Conservation (phyloP, 2,113 vertebrate species). For the Laticauda colubrina region DNA sequence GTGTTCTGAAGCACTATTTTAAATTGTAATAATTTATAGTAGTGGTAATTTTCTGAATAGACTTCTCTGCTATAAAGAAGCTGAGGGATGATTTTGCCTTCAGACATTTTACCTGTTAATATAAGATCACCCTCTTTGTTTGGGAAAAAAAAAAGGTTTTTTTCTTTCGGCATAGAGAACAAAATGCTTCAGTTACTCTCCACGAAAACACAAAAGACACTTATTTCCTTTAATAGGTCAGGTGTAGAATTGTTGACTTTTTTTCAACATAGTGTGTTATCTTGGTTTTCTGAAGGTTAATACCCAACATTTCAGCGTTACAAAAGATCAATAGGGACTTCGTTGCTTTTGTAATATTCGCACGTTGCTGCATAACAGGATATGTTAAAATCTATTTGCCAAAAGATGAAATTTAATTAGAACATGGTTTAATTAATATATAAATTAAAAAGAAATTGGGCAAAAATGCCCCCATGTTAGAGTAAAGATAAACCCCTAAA, state of each 20-base stretch:
- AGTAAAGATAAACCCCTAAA: neutral
- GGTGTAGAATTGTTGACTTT: neutral
- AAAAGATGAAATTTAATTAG: neutral
- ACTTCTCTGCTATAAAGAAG: neutral
- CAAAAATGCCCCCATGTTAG: neutral
- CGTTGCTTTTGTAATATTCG: neutral
- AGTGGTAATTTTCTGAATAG: neutral
- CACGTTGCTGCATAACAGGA: neutral
- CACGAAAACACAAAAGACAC: neutral
- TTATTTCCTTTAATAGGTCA: neutral
- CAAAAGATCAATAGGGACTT: neutral
- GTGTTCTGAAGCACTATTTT: neutral
- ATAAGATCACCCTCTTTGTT: neutral
- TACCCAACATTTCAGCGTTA: neutral
- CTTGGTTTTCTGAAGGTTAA: neutral
- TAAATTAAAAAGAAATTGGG: neutral
- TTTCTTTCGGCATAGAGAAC: neutral
- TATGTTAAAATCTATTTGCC: neutral
- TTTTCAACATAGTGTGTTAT: neutral
- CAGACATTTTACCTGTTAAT: neutral
- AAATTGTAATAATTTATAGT: neutral
- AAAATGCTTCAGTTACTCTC: neutral
- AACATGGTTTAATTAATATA: neutral
- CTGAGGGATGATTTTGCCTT: neutral
- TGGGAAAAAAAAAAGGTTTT: neutral